Evolutionary conservation across 2,797 vertebrate genomes (phyloP).

Genomic region (Streptopelia turtur): DNA sequence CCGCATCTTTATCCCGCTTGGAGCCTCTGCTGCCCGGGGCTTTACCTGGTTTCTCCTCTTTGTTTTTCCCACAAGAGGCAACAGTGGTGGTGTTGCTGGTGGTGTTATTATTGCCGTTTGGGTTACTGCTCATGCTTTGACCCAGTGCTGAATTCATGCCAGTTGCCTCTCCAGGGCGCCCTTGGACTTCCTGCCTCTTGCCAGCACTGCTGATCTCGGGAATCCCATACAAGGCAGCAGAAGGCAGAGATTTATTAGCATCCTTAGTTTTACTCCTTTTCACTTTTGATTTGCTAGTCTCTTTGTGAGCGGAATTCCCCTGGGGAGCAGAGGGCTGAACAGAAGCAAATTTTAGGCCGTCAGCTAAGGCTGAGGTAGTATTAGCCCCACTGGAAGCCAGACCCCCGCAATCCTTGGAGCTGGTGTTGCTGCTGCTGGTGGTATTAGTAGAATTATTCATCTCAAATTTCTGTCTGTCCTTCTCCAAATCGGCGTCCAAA

Average conservation of each 20-base stretch:
- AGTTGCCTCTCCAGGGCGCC: constrained; percentile 86
- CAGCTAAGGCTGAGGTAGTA: constrained; percentile 84
- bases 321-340: constrained; percentile 86
- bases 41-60: constrained; percentile 88
- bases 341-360: constrained; percentile 87
- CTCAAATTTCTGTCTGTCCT: constrained; percentile 92
- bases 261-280: constrained; percentile 92
- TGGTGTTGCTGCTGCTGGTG: constrained; percentile 76
- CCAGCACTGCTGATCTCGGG: constrained; percentile 86
- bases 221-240: constrained; percentile 86
- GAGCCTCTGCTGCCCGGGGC: constrained; percentile 81
- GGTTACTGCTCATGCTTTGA: constrained; percentile 80
- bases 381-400: constrained; percentile 84
- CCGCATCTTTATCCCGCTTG: constrained; percentile 86
- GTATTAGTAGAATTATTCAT: constrained; percentile 89
- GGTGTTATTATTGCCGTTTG: constrained; percentile 76
- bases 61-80: constrained; percentile 85
- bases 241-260: constrained; percentile 86
- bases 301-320: constrained; percentile 88
- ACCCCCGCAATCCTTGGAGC: constrained; percentile 88
- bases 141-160: constrained; percentile 88
- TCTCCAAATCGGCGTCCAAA: constrained; percentile 94
- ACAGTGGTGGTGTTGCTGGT: constrained; percentile 70
- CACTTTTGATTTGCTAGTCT: constrained; percentile 91
- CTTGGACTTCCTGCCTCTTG: constrained; percentile 89